Percentiles rank a stretch among this genome's conserved stretches.
These are phyloP conservation scores for Microcebus murinus DNA, from an alignment of 2,113 vertebrate genomes.

Conservation along the genomic window DNA sequence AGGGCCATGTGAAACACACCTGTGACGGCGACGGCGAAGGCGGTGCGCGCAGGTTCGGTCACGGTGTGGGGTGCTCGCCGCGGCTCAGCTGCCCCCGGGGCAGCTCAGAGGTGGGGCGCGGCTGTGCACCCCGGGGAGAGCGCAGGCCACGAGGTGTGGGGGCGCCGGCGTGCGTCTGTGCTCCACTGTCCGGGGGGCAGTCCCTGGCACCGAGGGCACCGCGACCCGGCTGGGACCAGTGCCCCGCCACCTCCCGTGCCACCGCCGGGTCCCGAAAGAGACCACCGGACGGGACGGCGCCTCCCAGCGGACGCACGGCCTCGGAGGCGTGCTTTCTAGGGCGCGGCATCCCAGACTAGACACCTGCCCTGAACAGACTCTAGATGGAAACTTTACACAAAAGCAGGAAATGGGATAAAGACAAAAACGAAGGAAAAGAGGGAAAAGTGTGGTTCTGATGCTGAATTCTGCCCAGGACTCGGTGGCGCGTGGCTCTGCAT, in stretches of 20 bases:
- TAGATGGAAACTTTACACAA: background rate
- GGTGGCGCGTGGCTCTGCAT: accelerated
- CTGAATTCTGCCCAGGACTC: background rate
- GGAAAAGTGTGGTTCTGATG: background rate
- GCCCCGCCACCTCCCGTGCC: background rate
- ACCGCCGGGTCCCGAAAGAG: background rate
- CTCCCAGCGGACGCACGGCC: background rate
- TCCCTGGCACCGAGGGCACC: no score
- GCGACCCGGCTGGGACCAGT: no score
- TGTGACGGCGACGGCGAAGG: no score
- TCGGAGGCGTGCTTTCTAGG: background rate
- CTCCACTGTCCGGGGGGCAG: no score
- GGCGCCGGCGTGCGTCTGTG: no score
- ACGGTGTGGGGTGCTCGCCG: no score
- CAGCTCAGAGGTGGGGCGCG: no score
- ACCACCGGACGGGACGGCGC: background rate
- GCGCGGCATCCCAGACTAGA: background rate
- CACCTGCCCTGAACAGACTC: background rate
- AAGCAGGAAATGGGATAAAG: background rate
- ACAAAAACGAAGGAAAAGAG: background rate
- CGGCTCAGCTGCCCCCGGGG: no score
- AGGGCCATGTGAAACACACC: no score
- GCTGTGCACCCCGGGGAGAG: no score
- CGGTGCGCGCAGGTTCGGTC: no score
- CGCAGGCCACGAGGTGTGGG: no score